phyloP scores from a whole-genome alignment of 2,797 vertebrate species.

The Arnoldichthys spilopterus region DNA sequence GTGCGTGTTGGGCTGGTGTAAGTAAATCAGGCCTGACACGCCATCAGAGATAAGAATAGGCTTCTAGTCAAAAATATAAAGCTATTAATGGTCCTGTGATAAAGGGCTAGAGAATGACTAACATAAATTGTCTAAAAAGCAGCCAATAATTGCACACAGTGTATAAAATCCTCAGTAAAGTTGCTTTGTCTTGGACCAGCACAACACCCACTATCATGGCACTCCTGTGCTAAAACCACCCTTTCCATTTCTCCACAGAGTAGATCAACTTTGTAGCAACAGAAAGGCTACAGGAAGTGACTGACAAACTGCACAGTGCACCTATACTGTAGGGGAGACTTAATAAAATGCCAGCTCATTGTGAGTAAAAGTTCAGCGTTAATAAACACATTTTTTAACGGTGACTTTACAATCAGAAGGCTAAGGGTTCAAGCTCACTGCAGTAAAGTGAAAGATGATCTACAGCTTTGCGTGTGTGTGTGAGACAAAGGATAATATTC shows the following conservation, averaged over 20 bases:
- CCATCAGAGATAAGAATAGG: no score
- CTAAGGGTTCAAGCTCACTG: neutral
- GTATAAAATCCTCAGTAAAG: no score
- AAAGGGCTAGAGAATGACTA: no score
- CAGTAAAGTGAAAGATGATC: neutral
- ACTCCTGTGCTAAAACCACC: neutral
- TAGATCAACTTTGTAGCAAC: neutral
- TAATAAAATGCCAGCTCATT: neutral
- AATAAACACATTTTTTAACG: no score
- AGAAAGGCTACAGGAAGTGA: neutral
- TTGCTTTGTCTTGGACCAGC: no score
- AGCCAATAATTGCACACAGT: no score
- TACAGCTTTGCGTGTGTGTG: constrained; percentile 14
- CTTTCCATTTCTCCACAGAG: neutral
- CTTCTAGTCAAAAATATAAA: neutral
- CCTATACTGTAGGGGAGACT: neutral
- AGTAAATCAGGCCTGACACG: neutral
- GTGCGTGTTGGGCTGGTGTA: neutral
- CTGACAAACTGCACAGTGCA: neutral
- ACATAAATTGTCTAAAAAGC: no score
- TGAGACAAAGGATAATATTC: constrained; percentile 25
- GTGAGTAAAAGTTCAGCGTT: no score
- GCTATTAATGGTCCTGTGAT: neutral
- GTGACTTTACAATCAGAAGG: neutral
- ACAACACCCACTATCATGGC: no score